Evolutionary conservation across 2,113 vertebrate species (phyloP), one percentile per base, ranked within the genome.

Genomic region (Zootoca vivipara): DNA sequence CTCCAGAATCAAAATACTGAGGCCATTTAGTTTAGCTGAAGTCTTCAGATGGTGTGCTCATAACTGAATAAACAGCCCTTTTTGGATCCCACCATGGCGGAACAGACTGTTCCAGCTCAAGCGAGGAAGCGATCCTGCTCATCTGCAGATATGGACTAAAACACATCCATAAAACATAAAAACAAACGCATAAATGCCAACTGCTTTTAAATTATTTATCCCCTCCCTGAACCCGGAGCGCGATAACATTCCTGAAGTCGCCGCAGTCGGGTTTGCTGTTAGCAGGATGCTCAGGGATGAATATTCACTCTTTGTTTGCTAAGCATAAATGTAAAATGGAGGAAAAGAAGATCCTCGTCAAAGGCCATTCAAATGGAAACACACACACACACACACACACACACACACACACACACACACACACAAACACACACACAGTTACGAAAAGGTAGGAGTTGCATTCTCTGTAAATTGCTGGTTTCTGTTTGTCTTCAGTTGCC

Each of bases 131-230:
- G 93, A 89, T 84, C 10, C 83, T 93, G 64, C 24, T 52, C 62
- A 86, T 80, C 74, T 79, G 84, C 65, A 94, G 90, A 93, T 94
- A 89, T 9, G 46, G 83, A 92, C 85, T 81, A 38, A 90, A 94
- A 92, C 64, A 94, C 52, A 88, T 91, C 74, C 85, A 84, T 94
- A 95, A 95, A 95, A 91, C 85, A 89, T 91, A 93, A 95, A 86
- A 94, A 58, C 35, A 83, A 82, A 92, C 67, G 87, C 67, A 91
- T 90, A 89, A 13, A 9, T 93, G 85, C 84, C 94, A 95, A 93
- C 80, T 90, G 40, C 67, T 92, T 95, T 90, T 96, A 92, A 95
- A 96, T 95, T 95, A 94, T 96, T 97, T 95, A 93, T 95, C 89
- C 83, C 58, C 58, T 80, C 58, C 78, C 12, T 74, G 28, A 91